These are phyloP conservation scores for Steatornis caripensis DNA, from an alignment of 2,113 vertebrate genomes.

Conservation along the genomic window DNA sequence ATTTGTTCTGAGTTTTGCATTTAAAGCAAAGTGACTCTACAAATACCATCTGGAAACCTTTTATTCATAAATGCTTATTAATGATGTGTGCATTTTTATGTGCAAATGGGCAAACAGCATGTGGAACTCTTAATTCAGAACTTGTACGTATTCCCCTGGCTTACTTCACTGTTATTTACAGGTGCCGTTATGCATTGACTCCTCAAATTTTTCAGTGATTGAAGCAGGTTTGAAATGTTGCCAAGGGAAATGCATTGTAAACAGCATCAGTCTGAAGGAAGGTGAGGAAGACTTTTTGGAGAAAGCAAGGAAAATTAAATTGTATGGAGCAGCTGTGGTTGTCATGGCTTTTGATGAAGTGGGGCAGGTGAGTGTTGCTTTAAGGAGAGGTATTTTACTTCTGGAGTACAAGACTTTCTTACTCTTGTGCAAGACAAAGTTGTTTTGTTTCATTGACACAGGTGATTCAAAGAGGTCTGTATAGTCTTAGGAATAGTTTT, in stretches of 20 bases:
- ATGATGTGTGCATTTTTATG: background rate
- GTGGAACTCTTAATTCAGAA: background rate
- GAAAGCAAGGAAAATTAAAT: conserved; percentile 82
- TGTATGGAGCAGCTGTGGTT: conserved; percentile 90
- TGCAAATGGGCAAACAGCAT: background rate
- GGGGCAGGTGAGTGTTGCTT: conserved; percentile 82
- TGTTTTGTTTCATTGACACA: background rate
- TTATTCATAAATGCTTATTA: background rate
- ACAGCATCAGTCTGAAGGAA: conserved; percentile 97
- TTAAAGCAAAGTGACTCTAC: background rate
- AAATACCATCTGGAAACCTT: background rate
- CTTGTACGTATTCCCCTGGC: background rate
- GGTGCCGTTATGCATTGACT: conserved; percentile 97
- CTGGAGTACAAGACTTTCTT: background rate
- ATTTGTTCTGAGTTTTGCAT: background rate
- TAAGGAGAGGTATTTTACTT: background rate
- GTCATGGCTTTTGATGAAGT: conserved; percentile 97
- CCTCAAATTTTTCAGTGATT: conserved; percentile 93
- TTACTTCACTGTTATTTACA: conserved; percentile 34
- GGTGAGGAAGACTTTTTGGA: conserved; percentile 89
- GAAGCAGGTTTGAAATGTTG: conserved; percentile 94
- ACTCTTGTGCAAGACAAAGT: background rate
- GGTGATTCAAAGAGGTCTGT: background rate
- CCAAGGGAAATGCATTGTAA: conserved; percentile 96
- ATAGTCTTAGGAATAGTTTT: background rate